phyloP scores from a whole-genome alignment of 2,797 vertebrate species.

The Taenioides sp. region DNA sequence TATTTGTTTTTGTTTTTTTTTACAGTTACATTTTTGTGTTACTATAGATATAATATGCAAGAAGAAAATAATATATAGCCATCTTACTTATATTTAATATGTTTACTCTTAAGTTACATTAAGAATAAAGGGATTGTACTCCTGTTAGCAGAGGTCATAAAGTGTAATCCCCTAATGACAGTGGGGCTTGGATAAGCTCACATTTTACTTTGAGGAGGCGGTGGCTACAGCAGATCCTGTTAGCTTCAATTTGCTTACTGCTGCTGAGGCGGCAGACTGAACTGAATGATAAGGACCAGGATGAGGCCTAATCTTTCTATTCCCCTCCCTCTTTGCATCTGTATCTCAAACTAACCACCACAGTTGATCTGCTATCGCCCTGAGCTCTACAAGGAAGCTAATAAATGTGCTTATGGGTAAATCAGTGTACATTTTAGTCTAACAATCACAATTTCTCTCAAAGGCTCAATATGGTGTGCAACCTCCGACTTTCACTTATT shows the following conservation, averaged over 20 bases:
- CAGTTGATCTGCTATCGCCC: conserved; percentile 56
- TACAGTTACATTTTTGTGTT: too few relatives aligned
- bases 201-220: conserved; percentile 60
- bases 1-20: not conserved
- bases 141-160: conserved; percentile 59
- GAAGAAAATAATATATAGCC: not conserved
- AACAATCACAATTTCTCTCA: conserved; percentile 45
- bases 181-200: conserved; percentile 53
- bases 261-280: conserved; percentile 75
- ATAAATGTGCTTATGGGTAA: conserved; percentile 46
- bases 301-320: conserved; percentile 66
- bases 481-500: conserved; percentile 21
- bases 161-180: conserved; percentile 74
- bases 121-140: conserved; percentile 48
- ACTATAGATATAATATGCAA: too few relatives aligned
- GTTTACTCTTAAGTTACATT: conserved; percentile 41
- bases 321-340: conserved; percentile 38
- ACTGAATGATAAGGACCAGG: conserved; percentile 66
- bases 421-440: conserved; percentile 48
- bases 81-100: conserved; percentile 15
- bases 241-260: conserved; percentile 74
- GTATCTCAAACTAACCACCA: conserved; percentile 45
- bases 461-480: conserved; percentile 21
- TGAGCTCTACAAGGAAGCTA: conserved; percentile 41
- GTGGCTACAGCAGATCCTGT: conserved; percentile 69